Percentiles rank a stretch among this genome's conserved stretches.
Conservation (phyloP, 2,888 invertebrate species). For the Drosophila prostipennis region DNA sequence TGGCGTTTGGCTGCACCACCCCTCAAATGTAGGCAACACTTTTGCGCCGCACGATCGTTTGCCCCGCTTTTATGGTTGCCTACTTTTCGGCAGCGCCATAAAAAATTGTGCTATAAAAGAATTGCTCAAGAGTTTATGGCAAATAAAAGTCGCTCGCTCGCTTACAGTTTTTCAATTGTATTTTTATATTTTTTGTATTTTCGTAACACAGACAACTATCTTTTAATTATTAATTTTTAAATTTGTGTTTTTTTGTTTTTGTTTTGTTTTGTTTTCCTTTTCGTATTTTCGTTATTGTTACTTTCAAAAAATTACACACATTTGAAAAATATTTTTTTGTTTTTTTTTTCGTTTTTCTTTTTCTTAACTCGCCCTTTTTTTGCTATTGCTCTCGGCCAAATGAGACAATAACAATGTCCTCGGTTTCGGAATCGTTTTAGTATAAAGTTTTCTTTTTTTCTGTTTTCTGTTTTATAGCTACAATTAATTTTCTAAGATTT, state of each 20-base stretch:
- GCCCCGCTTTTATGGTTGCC: slow-evolving; percentile 20
- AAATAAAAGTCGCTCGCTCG: slow-evolving; percentile 18
- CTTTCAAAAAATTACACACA: slow-evolving; percentile 79
- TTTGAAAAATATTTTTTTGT: slow-evolving; percentile 72
- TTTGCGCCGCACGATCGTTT: slow-evolving; percentile 35
- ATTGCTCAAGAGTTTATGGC: slow-evolving; percentile 42
- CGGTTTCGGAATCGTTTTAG: slow-evolving; percentile 31
- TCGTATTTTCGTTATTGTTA: slow-evolving; percentile 64
- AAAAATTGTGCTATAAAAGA: slow-evolving; percentile 49
- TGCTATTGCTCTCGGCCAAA: slow-evolving; percentile 38
- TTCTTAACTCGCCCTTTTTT: slow-evolving; percentile 14
- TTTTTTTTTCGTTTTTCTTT: slow-evolving; percentile 26
- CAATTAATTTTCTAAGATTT: slow-evolving; percentile 68
- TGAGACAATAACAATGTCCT: slow-evolving; percentile 39
- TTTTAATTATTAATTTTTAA: slow-evolving; percentile 72
- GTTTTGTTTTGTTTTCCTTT: slow-evolving; percentile 1
- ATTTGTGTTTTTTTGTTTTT: slow-evolving; percentile 45
- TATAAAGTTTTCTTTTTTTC: slow-evolving; percentile 48
- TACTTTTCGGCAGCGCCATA: slow-evolving; percentile 35
- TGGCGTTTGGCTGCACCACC: neutral
- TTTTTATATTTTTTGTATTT: slow-evolving; percentile 64
- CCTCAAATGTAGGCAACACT: slow-evolving; percentile 48
- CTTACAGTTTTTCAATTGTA: slow-evolving; percentile 62
- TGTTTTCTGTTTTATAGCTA: slow-evolving; percentile 52
- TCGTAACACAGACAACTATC: slow-evolving; percentile 78